phyloP scores from a whole-genome alignment of 2,888 invertebrate genomes.

The Mesorhabditis spiculigera region DNA sequence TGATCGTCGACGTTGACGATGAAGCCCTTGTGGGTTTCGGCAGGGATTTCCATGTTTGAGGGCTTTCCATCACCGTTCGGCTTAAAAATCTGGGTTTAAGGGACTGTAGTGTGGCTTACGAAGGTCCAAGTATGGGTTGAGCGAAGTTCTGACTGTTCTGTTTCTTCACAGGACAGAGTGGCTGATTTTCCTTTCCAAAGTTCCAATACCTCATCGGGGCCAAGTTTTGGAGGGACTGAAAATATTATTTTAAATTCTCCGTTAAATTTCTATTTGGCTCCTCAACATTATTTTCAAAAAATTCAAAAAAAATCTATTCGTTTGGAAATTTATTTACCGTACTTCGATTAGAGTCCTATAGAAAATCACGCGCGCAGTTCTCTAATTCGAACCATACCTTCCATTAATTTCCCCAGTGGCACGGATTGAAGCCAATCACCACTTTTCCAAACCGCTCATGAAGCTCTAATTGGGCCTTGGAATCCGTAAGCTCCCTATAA shows the following conservation, averaged over 20 bases:
- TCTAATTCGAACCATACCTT: too few species aligned
- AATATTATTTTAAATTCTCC: conserved; percentile 3
- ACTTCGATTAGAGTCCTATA: too few species aligned
- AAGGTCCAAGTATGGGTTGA: conserved; percentile 48
- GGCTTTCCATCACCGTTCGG: conserved; percentile 10
- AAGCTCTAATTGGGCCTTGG: too few species aligned
- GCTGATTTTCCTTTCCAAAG: conserved; percentile 43
- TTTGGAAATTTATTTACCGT: too few species aligned
- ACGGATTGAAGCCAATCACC: too few species aligned
- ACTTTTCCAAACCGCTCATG: too few species aligned
- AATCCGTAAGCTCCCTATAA: too few species aligned
- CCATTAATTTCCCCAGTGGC: too few species aligned
- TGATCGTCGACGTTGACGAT: conserved; percentile 37
- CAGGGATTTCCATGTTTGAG: conserved; percentile 44
- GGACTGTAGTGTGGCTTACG: conserved; percentile 19
- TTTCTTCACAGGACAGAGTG: conserved; percentile 49
- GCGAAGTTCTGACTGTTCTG: conserved; percentile 39
- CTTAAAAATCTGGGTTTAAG: too few species aligned
- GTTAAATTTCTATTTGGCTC: background rate
- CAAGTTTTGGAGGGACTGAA: conserved; percentile 50
- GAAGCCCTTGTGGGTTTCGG: conserved; percentile 40
- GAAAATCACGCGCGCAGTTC: too few species aligned
- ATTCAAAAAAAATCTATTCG: too few species aligned
- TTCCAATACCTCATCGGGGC: conserved; percentile 44
- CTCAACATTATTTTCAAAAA: too few species aligned